Base-by-base conservation (phyloP, 2,797 vertebrate species). In the Threskiornis aethiopicus region DNA sequence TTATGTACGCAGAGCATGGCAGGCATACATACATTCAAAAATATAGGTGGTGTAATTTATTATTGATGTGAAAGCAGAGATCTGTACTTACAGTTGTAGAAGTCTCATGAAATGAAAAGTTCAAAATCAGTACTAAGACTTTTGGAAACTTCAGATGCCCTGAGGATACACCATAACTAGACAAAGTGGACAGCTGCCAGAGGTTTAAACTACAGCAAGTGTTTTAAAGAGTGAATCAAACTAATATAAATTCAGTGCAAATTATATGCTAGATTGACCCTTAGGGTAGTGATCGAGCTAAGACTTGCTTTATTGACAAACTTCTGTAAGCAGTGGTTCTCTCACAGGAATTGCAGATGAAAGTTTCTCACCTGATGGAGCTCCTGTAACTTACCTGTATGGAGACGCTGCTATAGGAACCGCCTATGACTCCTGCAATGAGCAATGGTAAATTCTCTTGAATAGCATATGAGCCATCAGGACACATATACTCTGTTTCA, bases 401-500 rank as follows among this genome's bases (percentile, higher is more conserved):
- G 85, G 99, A 99, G 87, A 99, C 99, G 2, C 99, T 99, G 98
- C 99, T 99, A 87, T 99, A 99, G 54, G 99, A 99, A 24, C 99
- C 99, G 0, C 99, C 99, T 33, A 99, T 99, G 94, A 99, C 99
- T 29, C 98, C 99, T 5, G 99, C 99, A 17, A 99, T 99, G 62
- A 99, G 98, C 35, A 99, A 97, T 0, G 99, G 99, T 85, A 98
- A 99, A 92, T 99, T 99, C 72, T 99, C 99, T 97, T 99, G 99
- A 96, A 99, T 98, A 58, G 99, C 99, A 6, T 99, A 99, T 0
- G 99, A 99, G 67, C 99, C 99, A 9, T 99, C 99, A 12, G 99
- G 99, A 96, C 99, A 99, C 98, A 99, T 99, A 93, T 99, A 99
- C 95, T 99, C 99, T 2, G 99, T 99, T 98, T 99, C 99, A 57